Evolutionary conservation across 1,140 invertebrate genomes (phyloP).

Genomic region (Bilobella aurantiaca): DNA sequence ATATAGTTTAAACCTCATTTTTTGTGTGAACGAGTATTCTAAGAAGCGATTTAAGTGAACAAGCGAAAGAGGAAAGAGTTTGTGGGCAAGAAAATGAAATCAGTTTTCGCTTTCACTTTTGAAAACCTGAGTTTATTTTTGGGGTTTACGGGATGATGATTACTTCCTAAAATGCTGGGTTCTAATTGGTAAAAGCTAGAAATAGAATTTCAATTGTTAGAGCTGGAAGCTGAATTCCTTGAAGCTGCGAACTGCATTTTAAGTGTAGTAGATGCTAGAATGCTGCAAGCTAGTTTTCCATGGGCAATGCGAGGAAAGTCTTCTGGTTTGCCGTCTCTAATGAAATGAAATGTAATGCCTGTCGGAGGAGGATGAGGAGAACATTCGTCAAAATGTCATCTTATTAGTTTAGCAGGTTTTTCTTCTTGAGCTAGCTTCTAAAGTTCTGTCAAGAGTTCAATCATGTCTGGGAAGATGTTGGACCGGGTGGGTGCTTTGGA

Average conservation of each 20-base stretch:
- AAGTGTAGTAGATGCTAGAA: background rate
- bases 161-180: too few species aligned
- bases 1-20: too few species aligned
- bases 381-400: constrained; percentile 9
- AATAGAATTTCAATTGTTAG: constrained; percentile 3
- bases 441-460: constrained; percentile 2
- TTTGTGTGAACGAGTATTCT: too few species aligned
- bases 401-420: constrained; percentile 9
- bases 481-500: background rate
- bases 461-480: too few species aligned
- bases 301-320: too few species aligned
- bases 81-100: too few species aligned
- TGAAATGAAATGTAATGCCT: constrained; percentile 9
- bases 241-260: too few species aligned
- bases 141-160: too few species aligned
- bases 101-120: too few species aligned
- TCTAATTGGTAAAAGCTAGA: background rate
- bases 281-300: too few species aligned
- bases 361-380: constrained; percentile 1
- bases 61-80: background rate
- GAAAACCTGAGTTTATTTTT: too few species aligned
- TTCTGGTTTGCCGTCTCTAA: constrained; percentile 1
- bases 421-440: background rate
- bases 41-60: too few species aligned
- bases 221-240: background rate